Percentiles rank a stretch among this genome's conserved stretches.
phyloP scores from a whole-genome alignment of 1,140 invertebrate species.

The Planococcus citri region DNA sequence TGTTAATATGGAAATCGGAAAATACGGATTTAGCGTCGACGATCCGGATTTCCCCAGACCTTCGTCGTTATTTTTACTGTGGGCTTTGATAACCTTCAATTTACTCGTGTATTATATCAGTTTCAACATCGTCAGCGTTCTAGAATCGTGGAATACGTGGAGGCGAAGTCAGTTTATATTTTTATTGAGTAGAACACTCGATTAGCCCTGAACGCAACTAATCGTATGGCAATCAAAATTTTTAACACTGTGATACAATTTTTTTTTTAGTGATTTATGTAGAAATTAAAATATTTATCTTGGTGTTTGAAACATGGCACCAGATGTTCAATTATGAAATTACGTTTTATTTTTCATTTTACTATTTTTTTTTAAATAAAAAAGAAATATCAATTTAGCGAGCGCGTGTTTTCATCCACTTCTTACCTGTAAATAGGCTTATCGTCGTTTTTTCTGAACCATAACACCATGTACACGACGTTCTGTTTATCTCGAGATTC shows the following conservation, averaged over 20 bases:
- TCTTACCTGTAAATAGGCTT: constrained; percentile 80
- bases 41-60: constrained; percentile 6
- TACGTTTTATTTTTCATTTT: no score
- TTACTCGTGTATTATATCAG: constrained; percentile 12
- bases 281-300: no score
- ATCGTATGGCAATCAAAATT: background rate
- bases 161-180: background rate
- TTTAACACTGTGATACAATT: no score
- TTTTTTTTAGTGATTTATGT: no score
- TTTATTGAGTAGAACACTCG: background rate
- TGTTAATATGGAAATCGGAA: constrained; percentile 1
- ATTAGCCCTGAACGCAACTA: no score
- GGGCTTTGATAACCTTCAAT: constrained; percentile 5
- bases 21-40: background rate
- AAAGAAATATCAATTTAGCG: no score
- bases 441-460: constrained; percentile 69
- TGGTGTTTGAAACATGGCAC: no score
- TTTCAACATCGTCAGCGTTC: background rate
- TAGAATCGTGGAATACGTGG: constrained; percentile 9
- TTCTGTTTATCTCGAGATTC: constrained; percentile 61
- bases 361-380: no score
- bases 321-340: no score
- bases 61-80: background rate
- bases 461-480: constrained; percentile 76
- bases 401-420: no score